phyloP scores from a whole-genome alignment of 2,888 invertebrate species.

The Enchytraeus crypticus region DNA sequence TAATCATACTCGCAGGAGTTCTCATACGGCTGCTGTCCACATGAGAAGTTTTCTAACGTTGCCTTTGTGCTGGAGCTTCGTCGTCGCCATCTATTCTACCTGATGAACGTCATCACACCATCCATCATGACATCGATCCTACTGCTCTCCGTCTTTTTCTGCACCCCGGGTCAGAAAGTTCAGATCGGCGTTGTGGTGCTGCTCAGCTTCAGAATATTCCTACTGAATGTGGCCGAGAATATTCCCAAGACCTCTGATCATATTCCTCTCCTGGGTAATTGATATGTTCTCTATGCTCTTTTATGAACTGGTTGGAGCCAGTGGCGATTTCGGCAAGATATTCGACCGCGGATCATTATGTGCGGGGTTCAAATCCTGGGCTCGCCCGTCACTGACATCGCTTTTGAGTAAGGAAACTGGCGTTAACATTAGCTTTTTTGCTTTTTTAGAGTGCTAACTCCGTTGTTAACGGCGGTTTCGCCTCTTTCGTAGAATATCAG shows the following conservation, averaged over 20 bases:
- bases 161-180: constrained; percentile 28
- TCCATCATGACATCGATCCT: constrained; percentile 29
- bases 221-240: constrained; percentile 28
- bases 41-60: constrained; percentile 19
- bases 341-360: too few species aligned
- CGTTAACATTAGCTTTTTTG: too few species aligned
- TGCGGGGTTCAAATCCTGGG: too few species aligned
- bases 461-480: too few species aligned
- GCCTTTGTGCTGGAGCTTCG: constrained; percentile 19
- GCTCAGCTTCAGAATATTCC: constrained; percentile 28
- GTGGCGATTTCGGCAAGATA: too few species aligned
- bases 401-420: too few species aligned
- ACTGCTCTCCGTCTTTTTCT: constrained; percentile 28
- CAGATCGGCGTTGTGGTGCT: constrained; percentile 29
- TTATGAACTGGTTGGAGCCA: too few species aligned
- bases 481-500: too few species aligned
- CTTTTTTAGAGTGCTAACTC: too few species aligned
- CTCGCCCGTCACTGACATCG: too few species aligned
- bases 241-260: constrained; percentile 31
- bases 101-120: constrained; percentile 27
- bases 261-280: constrained; percentile 27
- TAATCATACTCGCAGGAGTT: constrained; percentile 27
- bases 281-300: too few species aligned
- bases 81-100: constrained; percentile 24
- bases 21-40: constrained; percentile 27